Base-by-base conservation (phyloP, 2,888 invertebrate genomes). In the Pediacus dermestoides region DNA sequence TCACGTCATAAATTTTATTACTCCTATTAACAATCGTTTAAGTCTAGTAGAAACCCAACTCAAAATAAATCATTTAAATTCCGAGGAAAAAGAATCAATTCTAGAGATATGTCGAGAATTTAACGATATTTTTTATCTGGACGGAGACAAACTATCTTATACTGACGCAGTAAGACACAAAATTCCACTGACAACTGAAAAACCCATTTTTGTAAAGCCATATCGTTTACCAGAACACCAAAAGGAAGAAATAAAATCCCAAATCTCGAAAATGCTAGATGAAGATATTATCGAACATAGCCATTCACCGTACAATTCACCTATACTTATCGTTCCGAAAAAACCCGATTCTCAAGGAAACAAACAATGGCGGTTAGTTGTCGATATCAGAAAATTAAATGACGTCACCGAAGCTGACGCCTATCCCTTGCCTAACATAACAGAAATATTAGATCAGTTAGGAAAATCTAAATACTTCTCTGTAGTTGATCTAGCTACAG, bases 241-340 rank as follows among this genome's bases (percentile, higher is more conserved):
- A 23, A 55, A 57, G 38, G 16, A 41, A 3, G 57, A 57, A 51
- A 50, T 58, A 4, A 28, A 48, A 9, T 36, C 30, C 3, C 51
- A 57, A 44, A 47, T 57, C 7, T 9, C 42, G 2, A 43, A 55
- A 47, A 53, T 44, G 41, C 9, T 41, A 34, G 25, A 49, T 1
- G 38, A 54, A 38, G 39, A 44, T 12, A 55, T 55, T 23, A 53
- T 57, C 14, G 33, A 35, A 44, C 45, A 35, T 18, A 47, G 44
- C 1, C 39, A 23, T 42, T 53, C 45, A 15, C 50, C 48, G n/a
- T 54, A 39, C 22, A 42, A 37, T 18, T 34, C 31, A 7, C 44
- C 46, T 2, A 21, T 48, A 2, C 32, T 40, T 22, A 30, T 52
- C n/a, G 46, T 52, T 9, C 56, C 61, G 0, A 63, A 64, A 36